Conservation (phyloP, 2,113 vertebrate genomes). For the Oophaga pumilio region DNA sequence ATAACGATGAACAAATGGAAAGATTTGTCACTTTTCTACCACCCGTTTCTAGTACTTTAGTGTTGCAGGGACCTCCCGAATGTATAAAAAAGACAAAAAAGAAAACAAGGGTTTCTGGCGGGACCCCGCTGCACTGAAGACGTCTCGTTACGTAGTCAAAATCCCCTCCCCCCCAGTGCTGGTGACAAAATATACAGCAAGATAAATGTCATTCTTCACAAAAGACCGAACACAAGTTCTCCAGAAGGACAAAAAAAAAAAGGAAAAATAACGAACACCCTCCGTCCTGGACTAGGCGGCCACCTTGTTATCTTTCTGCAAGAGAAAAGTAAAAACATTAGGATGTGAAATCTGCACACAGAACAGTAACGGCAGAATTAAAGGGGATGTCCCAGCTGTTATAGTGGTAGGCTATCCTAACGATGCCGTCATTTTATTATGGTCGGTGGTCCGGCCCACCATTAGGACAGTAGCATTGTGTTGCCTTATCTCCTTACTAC, state of each 20-base stretch:
- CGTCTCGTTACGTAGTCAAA: constrained; percentile 74
- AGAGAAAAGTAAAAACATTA: constrained; percentile 45
- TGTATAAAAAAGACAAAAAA: background rate
- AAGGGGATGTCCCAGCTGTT: no score
- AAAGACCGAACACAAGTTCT: constrained; percentile 76
- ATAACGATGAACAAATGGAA: constrained; percentile 75
- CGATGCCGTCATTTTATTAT: no score
- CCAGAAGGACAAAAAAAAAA: constrained; percentile 64
- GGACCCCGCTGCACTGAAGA: constrained; percentile 49
- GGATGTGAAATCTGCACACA: background rate
- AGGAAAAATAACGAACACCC: background rate
- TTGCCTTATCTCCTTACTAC: no score
- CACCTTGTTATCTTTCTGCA: constrained; percentile 97
- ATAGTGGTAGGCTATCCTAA: no score
- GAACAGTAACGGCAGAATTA: no score
- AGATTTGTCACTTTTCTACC: constrained; percentile 68
- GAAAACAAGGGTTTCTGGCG: background rate
- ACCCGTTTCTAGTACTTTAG: constrained; percentile 27
- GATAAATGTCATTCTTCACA: constrained; percentile 81
- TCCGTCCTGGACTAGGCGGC: constrained; percentile 82
- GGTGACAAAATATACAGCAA: constrained; percentile 87
- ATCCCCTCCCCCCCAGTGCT: constrained; percentile 84
- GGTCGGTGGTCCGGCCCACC: no score
- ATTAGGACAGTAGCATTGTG: no score
- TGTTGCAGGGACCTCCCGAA: constrained; percentile 27